Conservation (phyloP, 2,797 vertebrate species). For the Alectoris magna region DNA sequence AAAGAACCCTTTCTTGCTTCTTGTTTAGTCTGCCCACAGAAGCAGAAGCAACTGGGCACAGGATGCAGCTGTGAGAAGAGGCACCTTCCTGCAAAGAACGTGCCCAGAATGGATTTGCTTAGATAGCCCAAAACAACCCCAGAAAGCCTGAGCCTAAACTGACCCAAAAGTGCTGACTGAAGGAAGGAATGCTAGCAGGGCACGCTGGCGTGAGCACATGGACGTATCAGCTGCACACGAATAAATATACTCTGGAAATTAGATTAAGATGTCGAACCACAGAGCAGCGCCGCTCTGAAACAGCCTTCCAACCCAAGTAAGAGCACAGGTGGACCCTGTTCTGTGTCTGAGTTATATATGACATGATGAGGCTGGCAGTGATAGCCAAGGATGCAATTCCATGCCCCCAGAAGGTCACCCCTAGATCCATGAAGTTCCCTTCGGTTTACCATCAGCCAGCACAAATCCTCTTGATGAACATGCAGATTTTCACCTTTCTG, state of each 20-base stretch:
- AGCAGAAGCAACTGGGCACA: neutral
- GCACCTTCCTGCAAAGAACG: neutral
- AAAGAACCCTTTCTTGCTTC: neutral
- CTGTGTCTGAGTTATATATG: neutral
- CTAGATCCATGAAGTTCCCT: neutral
- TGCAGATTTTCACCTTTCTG: neutral
- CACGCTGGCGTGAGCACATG: neutral
- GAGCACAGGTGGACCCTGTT: neutral
- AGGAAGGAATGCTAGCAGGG: neutral
- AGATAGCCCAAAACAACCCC: neutral
- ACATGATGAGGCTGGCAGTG: neutral
- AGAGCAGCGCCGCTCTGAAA: neutral
- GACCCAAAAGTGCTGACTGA: neutral
- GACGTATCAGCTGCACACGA: neutral
- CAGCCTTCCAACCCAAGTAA: neutral
- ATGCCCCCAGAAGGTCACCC: neutral
- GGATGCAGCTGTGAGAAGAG: neutral
- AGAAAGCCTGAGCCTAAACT: neutral
- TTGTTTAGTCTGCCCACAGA: conserved; percentile 15
- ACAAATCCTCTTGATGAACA: neutral
- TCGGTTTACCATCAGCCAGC: neutral
- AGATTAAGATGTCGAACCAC: neutral
- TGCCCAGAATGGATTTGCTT: neutral
- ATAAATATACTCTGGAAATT: neutral
- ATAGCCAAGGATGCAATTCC: neutral